A percentile compares a stretch with the other conserved stretches of the same genome.
Evolutionary conservation across 2,797 vertebrate species (phyloP).

Genomic region (Sebastes goodei): DNA sequence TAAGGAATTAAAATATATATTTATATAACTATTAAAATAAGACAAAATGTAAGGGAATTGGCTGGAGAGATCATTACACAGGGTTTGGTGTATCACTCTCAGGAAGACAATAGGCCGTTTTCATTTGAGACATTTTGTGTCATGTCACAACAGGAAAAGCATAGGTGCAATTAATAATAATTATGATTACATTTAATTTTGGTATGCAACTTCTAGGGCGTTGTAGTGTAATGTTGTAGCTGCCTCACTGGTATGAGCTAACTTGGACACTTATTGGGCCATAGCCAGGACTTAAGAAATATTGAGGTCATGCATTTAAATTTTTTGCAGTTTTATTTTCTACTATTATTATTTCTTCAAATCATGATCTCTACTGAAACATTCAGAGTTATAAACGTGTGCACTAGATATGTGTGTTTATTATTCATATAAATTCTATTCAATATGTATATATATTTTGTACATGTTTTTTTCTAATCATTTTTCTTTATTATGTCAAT

Average conservation of each 20-base stretch:
- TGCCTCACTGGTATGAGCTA: not conserved
- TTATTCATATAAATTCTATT: too few species aligned
- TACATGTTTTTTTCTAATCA: too few species aligned
- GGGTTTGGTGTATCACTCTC: not conserved
- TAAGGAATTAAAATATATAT: too few species aligned
- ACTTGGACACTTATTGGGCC: not conserved
- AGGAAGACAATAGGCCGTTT: not conserved
- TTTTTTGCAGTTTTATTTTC: too few species aligned
- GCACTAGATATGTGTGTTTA: too few species aligned
- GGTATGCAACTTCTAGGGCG: not conserved
- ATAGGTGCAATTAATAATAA: too few species aligned
- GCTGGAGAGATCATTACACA: not conserved
- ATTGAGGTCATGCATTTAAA: not conserved
- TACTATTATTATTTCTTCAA: too few species aligned
- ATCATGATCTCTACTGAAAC: too few species aligned
- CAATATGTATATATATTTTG: too few species aligned
- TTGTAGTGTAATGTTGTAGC: not conserved
- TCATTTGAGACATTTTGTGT: too few species aligned
- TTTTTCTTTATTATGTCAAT: too few species aligned
- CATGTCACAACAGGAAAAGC: not conserved
- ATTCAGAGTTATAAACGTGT: too few species aligned
- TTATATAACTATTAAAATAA: not conserved
- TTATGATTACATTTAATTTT: not conserved
- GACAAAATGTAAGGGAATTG: not conserved
- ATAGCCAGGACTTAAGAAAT: not conserved